Conservation (phyloP, 2,888 invertebrate genomes). For the Dynastes grantii region DNA sequence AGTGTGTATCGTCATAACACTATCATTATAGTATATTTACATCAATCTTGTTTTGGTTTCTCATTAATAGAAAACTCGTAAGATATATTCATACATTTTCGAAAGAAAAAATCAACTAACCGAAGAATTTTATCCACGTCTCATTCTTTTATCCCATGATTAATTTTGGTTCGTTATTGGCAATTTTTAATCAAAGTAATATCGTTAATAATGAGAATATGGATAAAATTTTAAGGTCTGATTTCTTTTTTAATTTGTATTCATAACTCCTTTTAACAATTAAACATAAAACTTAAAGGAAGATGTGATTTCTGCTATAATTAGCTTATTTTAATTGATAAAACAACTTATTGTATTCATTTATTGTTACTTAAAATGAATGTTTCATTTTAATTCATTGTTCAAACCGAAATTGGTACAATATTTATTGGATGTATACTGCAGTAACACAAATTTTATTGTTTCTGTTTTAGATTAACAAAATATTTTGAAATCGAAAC, state of each 20-base stretch:
- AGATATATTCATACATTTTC: slow-evolving; percentile 61
- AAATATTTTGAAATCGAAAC: not conserved
- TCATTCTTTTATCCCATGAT: not conserved
- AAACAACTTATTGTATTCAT: not conserved
- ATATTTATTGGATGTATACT: too few relatives aligned
- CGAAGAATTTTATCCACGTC: not conserved
- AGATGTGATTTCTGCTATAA: too few relatives aligned
- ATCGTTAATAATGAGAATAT: not conserved
- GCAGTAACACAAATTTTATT: too few relatives aligned
- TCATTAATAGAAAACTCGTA: slow-evolving; percentile 62
- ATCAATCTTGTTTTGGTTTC: slow-evolving; percentile 64
- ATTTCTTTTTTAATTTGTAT: slow-evolving; percentile 45
- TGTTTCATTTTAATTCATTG: too few relatives aligned
- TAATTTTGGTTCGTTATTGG: too few relatives aligned
- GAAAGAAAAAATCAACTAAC: not conserved
- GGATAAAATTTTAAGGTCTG: not conserved
- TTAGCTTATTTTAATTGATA: too few relatives aligned
- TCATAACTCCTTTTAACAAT: slow-evolving; percentile 6
- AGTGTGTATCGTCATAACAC: slow-evolving; percentile 71
- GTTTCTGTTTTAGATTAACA: too few relatives aligned
- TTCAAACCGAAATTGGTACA: too few relatives aligned
- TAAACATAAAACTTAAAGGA: not conserved
- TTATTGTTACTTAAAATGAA: too few relatives aligned
- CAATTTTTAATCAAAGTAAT: too few relatives aligned
- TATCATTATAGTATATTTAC: slow-evolving; percentile 66